phyloP scores from a whole-genome alignment of 2,888 invertebrate species.

The Sylvicola cinctus region DNA sequence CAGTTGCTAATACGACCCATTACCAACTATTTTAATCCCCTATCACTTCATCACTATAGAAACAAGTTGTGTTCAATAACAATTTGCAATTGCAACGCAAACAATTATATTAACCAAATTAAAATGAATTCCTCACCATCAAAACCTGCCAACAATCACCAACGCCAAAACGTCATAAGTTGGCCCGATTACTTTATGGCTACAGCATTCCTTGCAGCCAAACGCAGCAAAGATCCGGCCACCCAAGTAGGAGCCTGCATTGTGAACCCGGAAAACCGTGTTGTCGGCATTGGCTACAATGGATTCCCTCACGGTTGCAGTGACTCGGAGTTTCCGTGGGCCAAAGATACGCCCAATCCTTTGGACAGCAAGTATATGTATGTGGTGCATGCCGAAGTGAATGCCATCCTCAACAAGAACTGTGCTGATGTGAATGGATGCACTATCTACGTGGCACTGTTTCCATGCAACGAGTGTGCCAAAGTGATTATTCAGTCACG shows the following conservation, averaged over 20 bases:
- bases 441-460: constrained; percentile 70
- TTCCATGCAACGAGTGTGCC: constrained; percentile 96
- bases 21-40: too few relatives aligned
- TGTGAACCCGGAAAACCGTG: constrained; percentile 64
- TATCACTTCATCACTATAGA: too few relatives aligned
- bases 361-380: constrained; percentile 68
- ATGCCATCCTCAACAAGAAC: constrained; percentile 88
- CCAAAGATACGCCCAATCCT: constrained; percentile 34
- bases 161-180: constrained; percentile 44
- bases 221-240: constrained; percentile 85
- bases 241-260: constrained; percentile 93
- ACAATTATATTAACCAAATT: too few relatives aligned
- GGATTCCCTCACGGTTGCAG: constrained; percentile 83
- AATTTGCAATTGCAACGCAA: too few relatives aligned
- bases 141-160: too few relatives aligned
- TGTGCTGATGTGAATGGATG: constrained; percentile 54
- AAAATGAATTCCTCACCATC: too few relatives aligned
- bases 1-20: too few relatives aligned
- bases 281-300: constrained; percentile 92
- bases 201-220: constrained; percentile 70
- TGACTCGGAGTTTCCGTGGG: constrained; percentile 85
- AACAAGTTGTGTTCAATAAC: too few relatives aligned
- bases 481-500: constrained; percentile 92
- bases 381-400: constrained; percentile 95
- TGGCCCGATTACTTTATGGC: constrained; percentile 98